A percentile compares a stretch with the other conserved stretches of the same genome.
phyloP scores from a whole-genome alignment of 2,888 invertebrate genomes.

The Andrena praecox region DNA sequence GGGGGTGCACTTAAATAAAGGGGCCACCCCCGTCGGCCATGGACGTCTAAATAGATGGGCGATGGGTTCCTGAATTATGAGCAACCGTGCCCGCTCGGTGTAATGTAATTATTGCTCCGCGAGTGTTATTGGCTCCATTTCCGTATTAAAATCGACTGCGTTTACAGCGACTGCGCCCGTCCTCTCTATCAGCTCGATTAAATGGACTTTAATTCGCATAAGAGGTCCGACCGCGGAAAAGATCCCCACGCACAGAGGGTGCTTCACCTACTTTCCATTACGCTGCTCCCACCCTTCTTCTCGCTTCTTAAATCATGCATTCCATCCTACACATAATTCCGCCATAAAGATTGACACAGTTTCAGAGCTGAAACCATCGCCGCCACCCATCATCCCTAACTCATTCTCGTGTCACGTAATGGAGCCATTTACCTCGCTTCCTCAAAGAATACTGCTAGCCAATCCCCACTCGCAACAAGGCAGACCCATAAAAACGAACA shows the following conservation, averaged over 20 bases:
- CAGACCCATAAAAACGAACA: no score
- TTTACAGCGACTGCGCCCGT: slow-evolving; percentile 46
- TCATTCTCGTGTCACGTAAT: no score
- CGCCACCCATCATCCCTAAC: no score
- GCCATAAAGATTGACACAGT: background rate
- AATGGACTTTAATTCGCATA: slow-evolving; percentile 79
- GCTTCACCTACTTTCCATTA: slow-evolving; percentile 45
- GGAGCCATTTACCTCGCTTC: no score
- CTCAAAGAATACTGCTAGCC: no score
- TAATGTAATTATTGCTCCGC: slow-evolving; percentile 78
- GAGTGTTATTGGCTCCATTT: slow-evolving; percentile 75
- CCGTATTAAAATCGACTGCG: slow-evolving; percentile 77
- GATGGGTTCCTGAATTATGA: slow-evolving; percentile 80
- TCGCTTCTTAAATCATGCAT: slow-evolving; percentile 44
- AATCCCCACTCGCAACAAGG: no score
- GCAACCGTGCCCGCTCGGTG: slow-evolving; percentile 54
- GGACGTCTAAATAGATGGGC: slow-evolving; percentile 79
- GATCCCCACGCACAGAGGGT: slow-evolving; percentile 32
- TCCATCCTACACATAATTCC: background rate
- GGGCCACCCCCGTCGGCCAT: slow-evolving; percentile 55
- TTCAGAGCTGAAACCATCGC: background rate
- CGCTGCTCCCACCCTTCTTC: slow-evolving; percentile 11
- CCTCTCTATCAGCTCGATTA: slow-evolving; percentile 69
- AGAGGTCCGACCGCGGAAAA: slow-evolving; percentile 55
- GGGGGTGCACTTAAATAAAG: slow-evolving; percentile 74